These are phyloP conservation scores for Oscheius myriophilus DNA, from an alignment of 2,888 invertebrate genomes.

Conservation along the genomic window DNA sequence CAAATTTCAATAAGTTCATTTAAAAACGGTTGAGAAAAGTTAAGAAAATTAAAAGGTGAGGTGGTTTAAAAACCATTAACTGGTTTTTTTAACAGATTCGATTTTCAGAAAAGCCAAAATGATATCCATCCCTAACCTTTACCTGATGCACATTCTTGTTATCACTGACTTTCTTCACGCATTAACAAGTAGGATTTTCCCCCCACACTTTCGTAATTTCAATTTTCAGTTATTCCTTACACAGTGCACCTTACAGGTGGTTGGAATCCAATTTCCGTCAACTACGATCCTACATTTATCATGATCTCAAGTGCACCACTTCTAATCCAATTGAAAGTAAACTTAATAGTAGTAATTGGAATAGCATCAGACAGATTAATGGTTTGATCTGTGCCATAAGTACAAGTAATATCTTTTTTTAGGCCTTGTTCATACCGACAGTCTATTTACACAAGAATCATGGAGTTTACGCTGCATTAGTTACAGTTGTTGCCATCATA, in stretches of 20 bases:
- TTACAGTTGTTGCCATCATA: not conserved
- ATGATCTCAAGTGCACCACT: not conserved
- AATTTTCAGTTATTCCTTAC: constrained; percentile 1
- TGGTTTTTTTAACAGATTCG: no score
- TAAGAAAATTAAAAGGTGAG: no score
- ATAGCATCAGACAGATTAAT: not conserved
- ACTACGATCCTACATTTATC: not conserved
- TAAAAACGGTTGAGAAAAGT: no score
- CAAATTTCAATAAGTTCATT: no score
- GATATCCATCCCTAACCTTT: not conserved
- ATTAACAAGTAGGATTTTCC: not conserved
- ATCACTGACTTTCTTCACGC: not conserved
- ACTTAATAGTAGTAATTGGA: not conserved
- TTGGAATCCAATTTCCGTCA: not conserved
- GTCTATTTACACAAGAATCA: not conserved
- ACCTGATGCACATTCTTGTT: not conserved
- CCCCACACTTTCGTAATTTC: not conserved
- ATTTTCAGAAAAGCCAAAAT: not conserved
- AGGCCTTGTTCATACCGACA: not conserved
- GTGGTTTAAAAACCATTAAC: no score
- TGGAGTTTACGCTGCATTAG: not conserved
- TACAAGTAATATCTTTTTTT: not conserved
- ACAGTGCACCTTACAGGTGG: not conserved
- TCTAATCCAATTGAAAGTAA: not conserved
- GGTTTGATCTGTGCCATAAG: not conserved